phyloP scores from a whole-genome alignment of 1,140 invertebrate genomes.

The Drosophila auraria region DNA sequence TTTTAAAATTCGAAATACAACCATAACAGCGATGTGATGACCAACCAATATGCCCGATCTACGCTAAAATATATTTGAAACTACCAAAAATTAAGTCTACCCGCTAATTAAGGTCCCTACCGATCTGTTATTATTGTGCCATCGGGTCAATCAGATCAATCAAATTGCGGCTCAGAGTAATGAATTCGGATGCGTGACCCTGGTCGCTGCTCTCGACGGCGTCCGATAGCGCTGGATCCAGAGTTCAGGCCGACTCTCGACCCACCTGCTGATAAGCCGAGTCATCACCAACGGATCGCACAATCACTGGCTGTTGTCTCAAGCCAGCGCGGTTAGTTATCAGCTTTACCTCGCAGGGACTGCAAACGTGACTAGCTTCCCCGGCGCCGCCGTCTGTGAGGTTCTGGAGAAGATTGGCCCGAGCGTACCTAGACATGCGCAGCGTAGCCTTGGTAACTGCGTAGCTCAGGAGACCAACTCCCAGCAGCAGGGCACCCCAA shows the following conservation, averaged over 20 bases:
- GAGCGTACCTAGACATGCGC: conserved; percentile 65
- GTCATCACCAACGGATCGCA: conserved; percentile 29
- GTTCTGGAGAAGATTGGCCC: conserved; percentile 60
- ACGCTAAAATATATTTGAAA: not conserved
- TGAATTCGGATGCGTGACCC: conserved; percentile 53
- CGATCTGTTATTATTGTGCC: no score
- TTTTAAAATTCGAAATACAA: not conserved
- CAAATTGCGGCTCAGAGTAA: conserved; percentile 52
- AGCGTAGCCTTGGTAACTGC: conserved; percentile 81
- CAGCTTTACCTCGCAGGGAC: conserved; percentile 70
- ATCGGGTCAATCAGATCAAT: no score
- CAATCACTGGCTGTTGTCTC: conserved; percentile 48
- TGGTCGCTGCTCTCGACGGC: conserved; percentile 59
- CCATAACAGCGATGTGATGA: not conserved
- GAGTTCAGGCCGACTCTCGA: conserved; percentile 50
- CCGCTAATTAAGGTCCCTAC: no score
- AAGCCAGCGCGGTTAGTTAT: conserved; percentile 51
- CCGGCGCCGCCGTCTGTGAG: conserved; percentile 29
- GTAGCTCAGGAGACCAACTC: conserved; percentile 86
- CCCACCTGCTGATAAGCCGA: conserved; percentile 35
- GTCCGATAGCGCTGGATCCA: conserved; percentile 69
- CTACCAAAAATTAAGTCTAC: no score
- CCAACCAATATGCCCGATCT: not conserved
- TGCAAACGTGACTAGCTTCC: conserved; percentile 53
- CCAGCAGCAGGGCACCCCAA: conserved; percentile 87